Conservation (phyloP, 2,888 invertebrate species). For the Cantharis rufa region DNA sequence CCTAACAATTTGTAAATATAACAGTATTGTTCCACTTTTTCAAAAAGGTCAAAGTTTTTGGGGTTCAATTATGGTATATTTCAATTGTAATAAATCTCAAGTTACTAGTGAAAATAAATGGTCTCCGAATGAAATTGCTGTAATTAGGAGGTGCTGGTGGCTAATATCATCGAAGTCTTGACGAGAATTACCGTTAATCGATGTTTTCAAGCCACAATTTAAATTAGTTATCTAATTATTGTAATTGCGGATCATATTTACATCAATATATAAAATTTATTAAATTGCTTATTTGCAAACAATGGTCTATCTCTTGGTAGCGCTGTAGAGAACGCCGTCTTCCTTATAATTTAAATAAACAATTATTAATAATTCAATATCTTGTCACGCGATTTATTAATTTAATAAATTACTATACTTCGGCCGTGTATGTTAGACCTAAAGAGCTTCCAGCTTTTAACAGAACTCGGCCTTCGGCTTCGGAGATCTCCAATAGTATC, state of each 20-base stretch:
- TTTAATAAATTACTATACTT: neutral
- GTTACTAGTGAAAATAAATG: neutral
- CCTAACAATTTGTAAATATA: neutral
- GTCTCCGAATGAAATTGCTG: neutral
- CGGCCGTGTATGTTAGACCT: neutral
- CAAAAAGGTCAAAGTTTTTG: neutral
- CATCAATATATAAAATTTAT: neutral
- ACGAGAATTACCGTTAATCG: slow-evolving; percentile 7
- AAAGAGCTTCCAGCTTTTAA: neutral
- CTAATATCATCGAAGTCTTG: slow-evolving; percentile 4
- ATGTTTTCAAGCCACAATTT: neutral
- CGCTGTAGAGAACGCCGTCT: neutral
- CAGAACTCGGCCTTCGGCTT: neutral
- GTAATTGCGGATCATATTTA: neutral
- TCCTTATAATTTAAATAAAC: neutral
- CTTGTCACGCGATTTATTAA: neutral
- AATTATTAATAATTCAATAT: neutral
- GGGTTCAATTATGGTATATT: neutral
- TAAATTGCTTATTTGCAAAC: neutral
- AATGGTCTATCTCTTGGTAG: neutral
- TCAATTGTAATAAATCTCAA: neutral
- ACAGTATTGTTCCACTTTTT: neutral
- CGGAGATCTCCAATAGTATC: neutral
- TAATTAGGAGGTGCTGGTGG: neutral
- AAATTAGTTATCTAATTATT: neutral